Evolutionary conservation across 1,140 invertebrate species (phyloP).

Genomic region (Bombus waltoni): DNA sequence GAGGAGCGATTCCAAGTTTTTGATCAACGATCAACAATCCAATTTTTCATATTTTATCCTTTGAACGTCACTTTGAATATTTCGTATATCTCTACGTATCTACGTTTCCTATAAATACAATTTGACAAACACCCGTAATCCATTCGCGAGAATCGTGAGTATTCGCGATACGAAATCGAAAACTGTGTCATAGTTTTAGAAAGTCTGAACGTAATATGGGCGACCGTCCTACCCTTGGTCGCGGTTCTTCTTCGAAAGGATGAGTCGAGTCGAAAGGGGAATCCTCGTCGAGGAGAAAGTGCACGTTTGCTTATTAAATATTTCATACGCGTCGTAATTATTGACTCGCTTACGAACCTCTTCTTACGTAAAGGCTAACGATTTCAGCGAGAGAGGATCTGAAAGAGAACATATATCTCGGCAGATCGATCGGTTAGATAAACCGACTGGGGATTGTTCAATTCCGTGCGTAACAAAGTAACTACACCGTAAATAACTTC

Average conservation of each 20-base stretch:
- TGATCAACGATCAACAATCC: not conserved
- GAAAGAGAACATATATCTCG: not conserved
- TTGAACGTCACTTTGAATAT: no score
- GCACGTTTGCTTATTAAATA: constrained; percentile 65
- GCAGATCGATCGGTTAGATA: constrained; percentile 12
- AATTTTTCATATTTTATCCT: not conserved
- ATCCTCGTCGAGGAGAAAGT: constrained; percentile 62
- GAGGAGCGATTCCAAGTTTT: not conserved
- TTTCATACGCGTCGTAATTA: constrained; percentile 53
- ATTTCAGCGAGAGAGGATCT: not conserved
- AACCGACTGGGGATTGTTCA: not conserved
- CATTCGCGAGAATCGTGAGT: not conserved
- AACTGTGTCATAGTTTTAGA: constrained; percentile 15
- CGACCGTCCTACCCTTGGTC: not conserved
- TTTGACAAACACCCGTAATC: not conserved
- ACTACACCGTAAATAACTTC: not conserved
- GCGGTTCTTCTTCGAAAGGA: not conserved
- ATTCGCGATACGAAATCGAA: constrained; percentile 4
- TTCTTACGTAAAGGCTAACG: constrained; percentile 53
- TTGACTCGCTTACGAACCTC: constrained; percentile 28
- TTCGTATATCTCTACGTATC: no score
- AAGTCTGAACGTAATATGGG: not conserved
- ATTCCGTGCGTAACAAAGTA: constrained; percentile 10
- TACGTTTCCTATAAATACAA: not conserved
- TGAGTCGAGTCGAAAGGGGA: constrained; percentile 1